Evolutionary conservation across 2,888 invertebrate species (phyloP).

Genomic region (Volucella inanis): DNA sequence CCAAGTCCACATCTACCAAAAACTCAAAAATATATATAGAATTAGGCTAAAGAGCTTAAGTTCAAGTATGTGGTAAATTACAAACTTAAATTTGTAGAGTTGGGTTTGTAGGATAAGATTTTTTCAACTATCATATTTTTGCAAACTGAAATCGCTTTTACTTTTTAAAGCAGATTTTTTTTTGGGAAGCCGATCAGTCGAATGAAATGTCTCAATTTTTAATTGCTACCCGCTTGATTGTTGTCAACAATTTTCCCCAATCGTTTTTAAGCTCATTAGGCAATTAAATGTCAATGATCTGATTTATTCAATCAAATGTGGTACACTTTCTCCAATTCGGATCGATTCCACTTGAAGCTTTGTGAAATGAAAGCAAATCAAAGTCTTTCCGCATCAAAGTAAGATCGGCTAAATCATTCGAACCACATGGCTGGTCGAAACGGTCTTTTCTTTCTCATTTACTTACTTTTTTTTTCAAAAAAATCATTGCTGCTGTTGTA

Average conservation of each 20-base stretch:
- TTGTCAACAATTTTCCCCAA: slow-evolving; percentile 44
- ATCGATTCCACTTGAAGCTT: slow-evolving; percentile 64
- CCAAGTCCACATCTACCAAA: neutral
- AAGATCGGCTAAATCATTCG: slow-evolving; percentile 53
- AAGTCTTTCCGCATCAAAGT: slow-evolving; percentile 61
- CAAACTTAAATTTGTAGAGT: slow-evolving; percentile 20
- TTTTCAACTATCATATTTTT: slow-evolving; percentile 9
- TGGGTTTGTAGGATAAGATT: slow-evolving; percentile 52
- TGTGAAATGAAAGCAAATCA: slow-evolving; percentile 69
- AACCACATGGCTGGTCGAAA: slow-evolving; percentile 44
- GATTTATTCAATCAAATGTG: slow-evolving; percentile 65
- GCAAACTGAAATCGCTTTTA: slow-evolving; percentile 1
- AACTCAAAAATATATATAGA: slow-evolving; percentile 3
- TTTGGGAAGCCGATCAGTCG: slow-evolving; percentile 42
- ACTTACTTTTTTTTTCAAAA: slow-evolving; percentile 29
- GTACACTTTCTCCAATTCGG: slow-evolving; percentile 69
- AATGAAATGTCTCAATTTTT: slow-evolving; percentile 55
- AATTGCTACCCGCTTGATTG: slow-evolving; percentile 58
- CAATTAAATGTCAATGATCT: slow-evolving; percentile 74
- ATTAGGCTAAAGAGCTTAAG: slow-evolving; percentile 25
- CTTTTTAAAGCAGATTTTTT: slow-evolving; percentile 23
- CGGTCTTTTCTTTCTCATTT: slow-evolving; percentile 25
- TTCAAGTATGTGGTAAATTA: slow-evolving; percentile 14
- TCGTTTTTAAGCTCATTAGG: slow-evolving; percentile 68
- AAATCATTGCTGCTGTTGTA: slow-evolving; percentile 32